Percentiles rank a stretch among this genome's conserved stretches.
Conservation (phyloP, 1,140 invertebrate genomes). For the Lordiphosa clarofinis region DNA sequence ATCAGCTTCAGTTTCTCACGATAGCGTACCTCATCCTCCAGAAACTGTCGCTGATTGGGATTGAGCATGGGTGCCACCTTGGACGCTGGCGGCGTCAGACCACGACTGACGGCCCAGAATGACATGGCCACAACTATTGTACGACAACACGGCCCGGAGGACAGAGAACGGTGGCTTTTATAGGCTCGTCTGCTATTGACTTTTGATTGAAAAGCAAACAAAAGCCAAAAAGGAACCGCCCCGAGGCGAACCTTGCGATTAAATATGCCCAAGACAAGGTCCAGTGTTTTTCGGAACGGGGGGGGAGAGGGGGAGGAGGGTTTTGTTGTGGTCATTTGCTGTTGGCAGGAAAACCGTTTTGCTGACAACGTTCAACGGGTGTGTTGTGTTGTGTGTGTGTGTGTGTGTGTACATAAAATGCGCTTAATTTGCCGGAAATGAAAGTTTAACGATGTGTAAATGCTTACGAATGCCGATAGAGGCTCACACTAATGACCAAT, state of each 20-base stretch:
- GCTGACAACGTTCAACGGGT: slow-evolving; percentile 57
- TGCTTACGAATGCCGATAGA: slow-evolving; percentile 77
- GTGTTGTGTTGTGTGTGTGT: no score
- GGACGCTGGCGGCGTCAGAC: slow-evolving; percentile 52
- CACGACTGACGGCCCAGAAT: slow-evolving; percentile 70
- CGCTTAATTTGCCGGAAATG: slow-evolving; percentile 78
- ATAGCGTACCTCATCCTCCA: slow-evolving; percentile 75
- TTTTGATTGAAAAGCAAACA: slow-evolving; percentile 76
- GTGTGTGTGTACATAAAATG: slow-evolving; percentile 66
- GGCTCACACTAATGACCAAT: slow-evolving; percentile 75
- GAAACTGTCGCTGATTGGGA: slow-evolving; percentile 75
- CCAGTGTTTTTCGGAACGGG: background rate
- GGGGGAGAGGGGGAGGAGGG: background rate
- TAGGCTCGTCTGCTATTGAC: slow-evolving; percentile 61
- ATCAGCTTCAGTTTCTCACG: slow-evolving; percentile 67
- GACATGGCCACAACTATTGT: slow-evolving; percentile 42
- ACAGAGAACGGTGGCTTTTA: slow-evolving; percentile 25
- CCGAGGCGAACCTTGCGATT: slow-evolving; percentile 46
- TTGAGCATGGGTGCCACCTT: slow-evolving; percentile 73
- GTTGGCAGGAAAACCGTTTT: slow-evolving; percentile 26
- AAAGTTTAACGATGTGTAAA: slow-evolving; percentile 78
- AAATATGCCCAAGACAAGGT: slow-evolving; percentile 47
- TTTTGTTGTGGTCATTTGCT: slow-evolving; percentile 66
- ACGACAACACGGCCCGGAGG: background rate
- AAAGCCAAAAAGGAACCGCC: slow-evolving; percentile 46